These are phyloP conservation scores for Brachionus manjavacas DNA, from an alignment of 1,140 invertebrate genomes.

Conservation along the genomic window DNA sequence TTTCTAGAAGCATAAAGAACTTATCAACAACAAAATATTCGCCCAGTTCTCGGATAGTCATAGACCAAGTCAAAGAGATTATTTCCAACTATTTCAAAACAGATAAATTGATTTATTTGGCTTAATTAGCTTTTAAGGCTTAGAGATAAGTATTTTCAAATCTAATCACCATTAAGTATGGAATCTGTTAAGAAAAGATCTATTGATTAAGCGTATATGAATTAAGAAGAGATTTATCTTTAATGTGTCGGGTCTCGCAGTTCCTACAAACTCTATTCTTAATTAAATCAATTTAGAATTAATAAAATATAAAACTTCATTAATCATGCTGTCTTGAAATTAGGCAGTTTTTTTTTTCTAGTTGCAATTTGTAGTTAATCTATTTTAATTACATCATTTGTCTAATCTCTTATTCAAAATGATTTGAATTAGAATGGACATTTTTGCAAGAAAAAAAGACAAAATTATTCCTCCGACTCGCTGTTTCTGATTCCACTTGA, in stretches of 20 bases:
- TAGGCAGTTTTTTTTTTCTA: not conserved
- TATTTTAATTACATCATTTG: slow-evolving; percentile 37
- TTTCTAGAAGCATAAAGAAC: not conserved
- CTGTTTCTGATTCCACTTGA: not conserved
- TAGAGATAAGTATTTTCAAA: slow-evolving; percentile 2
- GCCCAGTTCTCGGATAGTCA: not conserved
- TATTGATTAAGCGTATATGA: not conserved
- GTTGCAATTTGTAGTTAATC: not conserved
- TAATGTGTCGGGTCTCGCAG: not conserved
- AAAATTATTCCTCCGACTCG: not conserved
- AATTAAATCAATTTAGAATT: slow-evolving; percentile 36
- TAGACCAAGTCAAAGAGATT: slow-evolving; percentile 7
- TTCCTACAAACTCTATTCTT: not conserved
- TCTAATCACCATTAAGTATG: slow-evolving; percentile 18
- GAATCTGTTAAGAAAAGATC: slow-evolving; percentile 12
- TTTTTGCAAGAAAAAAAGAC: not conserved
- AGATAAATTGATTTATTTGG: slow-evolving; percentile 26
- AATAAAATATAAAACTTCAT: slow-evolving; percentile 33
- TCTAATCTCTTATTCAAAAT: slow-evolving; percentile 23
- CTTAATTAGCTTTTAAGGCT: slow-evolving; percentile 24
- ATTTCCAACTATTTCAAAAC: slow-evolving; percentile 18
- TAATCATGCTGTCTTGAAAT: not conserved
- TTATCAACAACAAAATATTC: not conserved
- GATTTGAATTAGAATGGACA: not conserved
- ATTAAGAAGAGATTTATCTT: slow-evolving; percentile 28